Conservation (phyloP, 2,113 vertebrate genomes). For the Columba janthina region DNA sequence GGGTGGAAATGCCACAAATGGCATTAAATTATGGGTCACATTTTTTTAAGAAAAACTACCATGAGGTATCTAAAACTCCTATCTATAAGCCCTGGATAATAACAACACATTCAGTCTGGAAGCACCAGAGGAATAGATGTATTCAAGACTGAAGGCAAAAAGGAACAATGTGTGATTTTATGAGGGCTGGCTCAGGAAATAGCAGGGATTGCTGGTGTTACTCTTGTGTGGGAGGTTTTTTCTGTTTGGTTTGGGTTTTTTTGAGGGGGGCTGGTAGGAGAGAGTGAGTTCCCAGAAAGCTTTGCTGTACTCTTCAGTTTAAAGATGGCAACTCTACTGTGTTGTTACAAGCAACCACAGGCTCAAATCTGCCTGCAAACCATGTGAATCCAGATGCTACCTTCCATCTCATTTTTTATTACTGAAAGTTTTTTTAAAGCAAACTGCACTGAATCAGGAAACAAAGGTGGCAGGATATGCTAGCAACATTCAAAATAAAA, state of each 20-base stretch:
- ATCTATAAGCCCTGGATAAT: neutral
- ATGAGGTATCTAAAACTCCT: neutral
- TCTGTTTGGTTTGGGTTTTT: neutral
- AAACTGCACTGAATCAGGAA: neutral
- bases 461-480: neutral
- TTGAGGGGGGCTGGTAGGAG: rapidly evolving
- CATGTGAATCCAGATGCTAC: neutral
- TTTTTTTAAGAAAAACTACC: neutral
- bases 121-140: neutral
- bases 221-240: neutral
- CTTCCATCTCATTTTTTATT: neutral
- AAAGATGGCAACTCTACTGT: neutral
- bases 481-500: neutral
- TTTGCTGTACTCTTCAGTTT: neutral
- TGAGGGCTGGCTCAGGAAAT: neutral
- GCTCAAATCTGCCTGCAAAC: neutral
- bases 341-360: neutral
- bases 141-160: neutral
- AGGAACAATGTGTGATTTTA: neutral
- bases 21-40: neutral
- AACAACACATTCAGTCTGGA: neutral
- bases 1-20: neutral
- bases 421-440: neutral
- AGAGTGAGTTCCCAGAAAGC: neutral
- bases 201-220: neutral